Evolutionary conservation across 2,888 invertebrate genomes (phyloP), one percentile per base, ranked within the genome.

Genomic region (Drosophila parthenogenetica): DNA sequence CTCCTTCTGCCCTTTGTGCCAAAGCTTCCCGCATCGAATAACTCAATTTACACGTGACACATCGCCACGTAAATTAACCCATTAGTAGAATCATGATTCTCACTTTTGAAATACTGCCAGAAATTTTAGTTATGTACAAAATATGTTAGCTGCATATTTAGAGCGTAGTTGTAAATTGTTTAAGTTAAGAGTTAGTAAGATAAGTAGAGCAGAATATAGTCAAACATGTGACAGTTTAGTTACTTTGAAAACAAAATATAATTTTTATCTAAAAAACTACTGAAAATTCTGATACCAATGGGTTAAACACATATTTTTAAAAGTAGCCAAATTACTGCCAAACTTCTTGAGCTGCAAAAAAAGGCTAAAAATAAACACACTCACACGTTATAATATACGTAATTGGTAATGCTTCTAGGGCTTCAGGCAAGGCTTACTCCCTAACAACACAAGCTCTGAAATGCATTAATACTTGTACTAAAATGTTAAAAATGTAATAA

Each of bases 21-120:
- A 8, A 35, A 22, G 51, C 43, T 49, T 25, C 40, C 45, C 60
- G 19, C 63, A n/a, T n/a, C 76, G 42, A 57, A 84, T 82, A 89
- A 88, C 83, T 89, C 84, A 85, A 84, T 84, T 85, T 88, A 81
- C 83, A 84, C 88, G 89, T 86, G 83, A 87, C 89, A 89, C 87
- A 64, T 59, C 43, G 70, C 32, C 62, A 66, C 61, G 86, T 62
- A 69, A 85, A 84, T 83, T 82, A 83, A 87, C 71, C 75, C 66
- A 68, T 67, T 64, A 57, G 50, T 45, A 17, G 59, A 35, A 19
- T 50, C 35, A 65, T 59, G 43, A 64, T 79, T 14, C 22, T 16
- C 10, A 55, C 29, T 43, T 17, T 19, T 16, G 42, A 42, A 42
- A 13, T 16, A 17, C 17, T 29, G 29, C 29, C 10, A 13, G 8